phyloP scores from a whole-genome alignment of 37 sponge, comb jelly and placozoan species.

The Diacarnus erythraeanus region DNA sequence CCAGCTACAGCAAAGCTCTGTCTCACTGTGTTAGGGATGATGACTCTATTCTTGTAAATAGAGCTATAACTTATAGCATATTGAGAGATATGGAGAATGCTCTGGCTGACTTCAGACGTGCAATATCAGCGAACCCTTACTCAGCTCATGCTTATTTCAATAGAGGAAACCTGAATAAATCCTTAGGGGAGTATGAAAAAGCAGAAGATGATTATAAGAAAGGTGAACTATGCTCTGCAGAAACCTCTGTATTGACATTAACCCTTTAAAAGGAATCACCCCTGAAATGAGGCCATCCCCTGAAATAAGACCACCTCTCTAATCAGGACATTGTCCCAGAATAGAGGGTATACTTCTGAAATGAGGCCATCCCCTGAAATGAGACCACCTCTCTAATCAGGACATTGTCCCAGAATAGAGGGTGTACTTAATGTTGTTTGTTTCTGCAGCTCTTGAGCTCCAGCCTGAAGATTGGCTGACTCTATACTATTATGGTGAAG shows the following conservation, averaged over 20 bases:
- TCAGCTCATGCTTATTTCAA: slow-evolving; percentile 88
- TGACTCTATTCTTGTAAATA: slow-evolving; percentile 61
- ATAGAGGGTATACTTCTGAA: not conserved
- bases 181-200: slow-evolving; percentile 30
- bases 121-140: slow-evolving; percentile 68
- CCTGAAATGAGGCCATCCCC: not conserved
- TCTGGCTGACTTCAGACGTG: slow-evolving; percentile 60
- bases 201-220: slow-evolving; percentile 82
- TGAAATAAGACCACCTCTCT: not conserved
- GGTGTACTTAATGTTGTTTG: not conserved
- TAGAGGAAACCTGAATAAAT: slow-evolving; percentile 76
- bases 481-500: slow-evolving; percentile 24
- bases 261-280: not conserved
- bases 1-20: slow-evolving; percentile 61
- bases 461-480: slow-evolving; percentile 43
- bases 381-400: not conserved
- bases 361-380: not conserved
- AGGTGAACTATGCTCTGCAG: slow-evolving; percentile 32
- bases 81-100: slow-evolving; percentile 63
- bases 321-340: too few species aligned
- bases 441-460: slow-evolving; percentile 33
- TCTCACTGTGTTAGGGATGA: slow-evolving; percentile 40
- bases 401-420: too few species aligned
- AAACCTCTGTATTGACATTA: too few species aligned
- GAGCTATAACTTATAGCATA: slow-evolving; percentile 58